Evolutionary conservation across 2,797 vertebrate species (phyloP), one percentile per base, ranked within the genome.

Genomic region (Sebastiscus tertius): DNA sequence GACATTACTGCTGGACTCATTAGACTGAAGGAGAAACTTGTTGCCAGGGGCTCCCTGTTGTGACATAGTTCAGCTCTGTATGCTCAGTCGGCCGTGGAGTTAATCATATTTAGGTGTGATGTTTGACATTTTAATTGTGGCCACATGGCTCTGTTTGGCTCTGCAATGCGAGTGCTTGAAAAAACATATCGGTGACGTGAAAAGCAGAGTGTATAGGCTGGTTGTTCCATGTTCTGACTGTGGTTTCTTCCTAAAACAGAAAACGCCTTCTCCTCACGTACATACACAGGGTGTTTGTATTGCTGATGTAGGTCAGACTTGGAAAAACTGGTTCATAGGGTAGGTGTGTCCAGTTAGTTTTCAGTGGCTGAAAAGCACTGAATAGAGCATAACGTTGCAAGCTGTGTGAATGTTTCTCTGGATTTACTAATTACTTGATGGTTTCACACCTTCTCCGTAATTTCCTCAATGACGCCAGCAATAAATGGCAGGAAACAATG

Each of bases 291-390:
- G 69, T 92, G 92, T 94, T 94, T 95, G 92, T 94, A 75, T 86
- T 94, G 69, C 90, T 86, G 71, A 93, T 94, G 91, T 92, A 89
- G 92, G 89, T 91, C 92, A 93, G 81, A 82, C 77, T 87, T 72
- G 95, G 94, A 95, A 95, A 95, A 95, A 94, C 87, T 92, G 89
- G 87, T 86, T 94, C 89, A 92, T 90, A 85, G 83, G 80, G 86
- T 86, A 94, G 94, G 94, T 94, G 93, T 94, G 92, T 91, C 88
- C 89, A 63, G 14, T 88, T 26, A 14, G 62, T 42, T 11, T 85
- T 66, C 75, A 82, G 79, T 68, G 74, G 78, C 31, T 84, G 73
- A 86, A 78, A 72, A 76, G 71, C 36, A 86, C 39, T 68, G 64
- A 84, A 55, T 69, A 59, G 84, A 82, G 63, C 29, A 20, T 31